phyloP scores from a whole-genome alignment of 2,113 vertebrate species.

The Daubentonia madagascariensis region DNA sequence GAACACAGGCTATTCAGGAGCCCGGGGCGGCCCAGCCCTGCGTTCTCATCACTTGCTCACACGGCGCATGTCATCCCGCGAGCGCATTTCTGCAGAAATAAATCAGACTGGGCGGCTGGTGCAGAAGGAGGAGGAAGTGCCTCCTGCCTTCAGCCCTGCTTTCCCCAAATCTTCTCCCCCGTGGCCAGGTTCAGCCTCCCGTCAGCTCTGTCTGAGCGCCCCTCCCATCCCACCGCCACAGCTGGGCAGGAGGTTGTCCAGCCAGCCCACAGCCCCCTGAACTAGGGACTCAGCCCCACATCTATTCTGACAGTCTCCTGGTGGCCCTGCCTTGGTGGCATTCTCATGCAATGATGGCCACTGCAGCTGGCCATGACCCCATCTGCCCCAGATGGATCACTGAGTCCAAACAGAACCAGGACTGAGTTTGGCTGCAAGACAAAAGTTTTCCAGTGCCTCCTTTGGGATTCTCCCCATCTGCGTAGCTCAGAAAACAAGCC shows the following conservation, averaged over 20 bases:
- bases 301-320: neutral
- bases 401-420: neutral
- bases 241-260: neutral
- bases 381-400: neutral
- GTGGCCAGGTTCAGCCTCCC: neutral
- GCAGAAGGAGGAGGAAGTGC: neutral
- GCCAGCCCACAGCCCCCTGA: neutral
- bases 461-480: no score
- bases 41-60: fast-evolving
- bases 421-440: neutral
- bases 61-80: neutral
- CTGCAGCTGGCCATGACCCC: fast-evolving
- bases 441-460: fast-evolving
- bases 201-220: neutral
- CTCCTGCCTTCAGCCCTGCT: fast-evolving
- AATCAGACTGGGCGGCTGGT: neutral
- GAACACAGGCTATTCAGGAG: neutral
- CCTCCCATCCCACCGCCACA: neutral
- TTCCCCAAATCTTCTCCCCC: neutral
- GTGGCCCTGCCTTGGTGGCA: neutral
- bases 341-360: fast-evolving
- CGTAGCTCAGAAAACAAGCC: fast-evolving
- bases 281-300: fast-evolving
- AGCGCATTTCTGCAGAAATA: neutral
- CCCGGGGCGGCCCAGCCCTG: fast-evolving